Evolutionary conservation across 2,113 vertebrate species (phyloP).

Genomic region (Ceuthmochares aereus): DNA sequence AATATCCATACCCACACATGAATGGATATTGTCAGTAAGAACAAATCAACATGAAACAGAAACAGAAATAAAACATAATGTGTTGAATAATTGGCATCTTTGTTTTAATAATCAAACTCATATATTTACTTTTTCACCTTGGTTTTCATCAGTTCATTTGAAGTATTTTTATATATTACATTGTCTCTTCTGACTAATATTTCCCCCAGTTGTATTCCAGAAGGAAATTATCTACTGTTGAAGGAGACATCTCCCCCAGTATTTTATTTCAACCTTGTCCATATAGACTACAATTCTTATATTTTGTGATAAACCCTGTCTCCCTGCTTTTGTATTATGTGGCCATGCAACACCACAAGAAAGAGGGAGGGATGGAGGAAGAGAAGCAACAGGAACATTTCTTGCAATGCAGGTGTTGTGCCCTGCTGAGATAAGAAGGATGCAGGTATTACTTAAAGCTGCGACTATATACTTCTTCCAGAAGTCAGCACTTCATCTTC

Average conservation of each 20-base stretch:
- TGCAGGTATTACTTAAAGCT: neutral
- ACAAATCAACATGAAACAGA: neutral
- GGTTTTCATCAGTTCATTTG: neutral
- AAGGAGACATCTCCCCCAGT: neutral
- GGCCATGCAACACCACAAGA: neutral
- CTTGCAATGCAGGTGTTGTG: neutral
- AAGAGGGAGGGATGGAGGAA: rapidly evolving
- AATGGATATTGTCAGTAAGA: neutral
- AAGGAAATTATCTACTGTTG: neutral
- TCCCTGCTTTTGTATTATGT: neutral
- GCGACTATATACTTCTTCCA: neutral
- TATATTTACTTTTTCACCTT: neutral
- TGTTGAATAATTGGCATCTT: neutral
- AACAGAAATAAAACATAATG: neutral
- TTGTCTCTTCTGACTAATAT: neutral
- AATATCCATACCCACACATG: neutral
- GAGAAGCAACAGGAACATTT: neutral
- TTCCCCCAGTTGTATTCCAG: neutral
- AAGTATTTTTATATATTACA: neutral
- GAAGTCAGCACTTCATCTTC: neutral
- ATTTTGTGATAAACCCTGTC: neutral
- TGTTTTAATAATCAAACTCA: neutral
- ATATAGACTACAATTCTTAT: neutral
- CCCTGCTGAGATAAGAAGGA: neutral
- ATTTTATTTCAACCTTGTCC: neutral